phyloP scores from a whole-genome alignment of 2,888 invertebrate genomes.

The Spilosoma lubricipeda region DNA sequence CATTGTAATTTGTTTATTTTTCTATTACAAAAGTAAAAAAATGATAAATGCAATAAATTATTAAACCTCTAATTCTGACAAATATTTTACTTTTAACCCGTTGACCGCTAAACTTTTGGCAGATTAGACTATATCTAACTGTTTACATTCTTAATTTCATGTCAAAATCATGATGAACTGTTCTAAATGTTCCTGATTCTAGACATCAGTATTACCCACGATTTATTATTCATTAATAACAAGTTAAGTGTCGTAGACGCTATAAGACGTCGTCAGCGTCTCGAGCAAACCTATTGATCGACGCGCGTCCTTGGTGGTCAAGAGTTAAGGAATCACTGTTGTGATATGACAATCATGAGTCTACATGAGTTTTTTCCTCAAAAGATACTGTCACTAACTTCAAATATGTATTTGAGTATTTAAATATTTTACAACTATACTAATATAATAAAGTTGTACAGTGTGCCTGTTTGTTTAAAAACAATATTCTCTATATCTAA shows the following conservation, averaged over 20 bases:
- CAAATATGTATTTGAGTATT: background rate
- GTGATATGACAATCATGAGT: background rate
- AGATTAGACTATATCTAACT: too few relatives aligned
- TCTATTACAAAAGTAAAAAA: slow-evolving; percentile 10
- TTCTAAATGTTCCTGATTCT: too few relatives aligned
- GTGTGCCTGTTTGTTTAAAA: background rate
- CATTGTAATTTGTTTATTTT: background rate
- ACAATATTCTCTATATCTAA: background rate
- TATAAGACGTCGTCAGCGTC: too few relatives aligned
- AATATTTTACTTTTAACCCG: too few relatives aligned
- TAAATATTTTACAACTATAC: background rate
- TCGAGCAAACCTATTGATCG: too few relatives aligned
- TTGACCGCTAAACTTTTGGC: too few relatives aligned
- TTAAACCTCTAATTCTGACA: background rate
- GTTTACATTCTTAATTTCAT: too few relatives aligned
- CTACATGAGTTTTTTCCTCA: background rate
- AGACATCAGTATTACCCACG: too few relatives aligned
- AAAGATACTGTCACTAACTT: background rate
- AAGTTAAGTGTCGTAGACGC: too few relatives aligned
- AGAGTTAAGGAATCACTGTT: background rate
- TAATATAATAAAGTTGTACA: background rate
- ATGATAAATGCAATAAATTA: slow-evolving; percentile 13
- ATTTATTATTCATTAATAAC: too few relatives aligned
- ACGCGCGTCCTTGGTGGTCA: too few relatives aligned
- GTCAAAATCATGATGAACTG: too few relatives aligned